phyloP scores from a whole-genome alignment of 2,113 vertebrate species.

The Labrus mixtus region DNA sequence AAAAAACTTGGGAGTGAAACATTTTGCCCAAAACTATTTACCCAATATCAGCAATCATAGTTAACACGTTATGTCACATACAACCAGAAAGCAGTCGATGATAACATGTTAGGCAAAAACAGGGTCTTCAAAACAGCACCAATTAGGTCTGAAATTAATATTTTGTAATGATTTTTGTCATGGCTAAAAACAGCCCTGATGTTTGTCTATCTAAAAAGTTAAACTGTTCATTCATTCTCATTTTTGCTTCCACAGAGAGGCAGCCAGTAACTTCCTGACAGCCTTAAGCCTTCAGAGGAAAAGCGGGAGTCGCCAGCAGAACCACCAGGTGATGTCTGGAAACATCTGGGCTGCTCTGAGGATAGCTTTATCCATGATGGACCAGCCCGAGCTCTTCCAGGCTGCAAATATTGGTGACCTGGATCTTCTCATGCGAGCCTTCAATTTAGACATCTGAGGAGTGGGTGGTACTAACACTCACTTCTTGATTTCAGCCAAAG shows the following conservation, averaged over 20 bases:
- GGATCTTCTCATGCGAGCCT: constrained; percentile 95
- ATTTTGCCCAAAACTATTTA: no score
- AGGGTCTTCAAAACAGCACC: no score
- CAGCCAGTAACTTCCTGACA: constrained; percentile 97
- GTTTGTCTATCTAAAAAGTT: no score
- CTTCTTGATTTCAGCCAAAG: constrained; percentile 63
- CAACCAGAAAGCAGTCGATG: no score
- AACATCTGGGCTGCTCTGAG: constrained; percentile 98
- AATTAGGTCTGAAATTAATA: background rate
- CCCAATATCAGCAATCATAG: no score
- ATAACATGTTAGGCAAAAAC: no score
- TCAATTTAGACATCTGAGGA: constrained; percentile 92
- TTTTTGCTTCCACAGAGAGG: constrained; percentile 86
- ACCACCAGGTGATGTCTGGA: constrained; percentile 94
- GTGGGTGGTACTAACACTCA: constrained; percentile 16
- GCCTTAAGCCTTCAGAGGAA: constrained; percentile 97
- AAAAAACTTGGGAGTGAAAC: no score
- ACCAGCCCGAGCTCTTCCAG: constrained; percentile 97
- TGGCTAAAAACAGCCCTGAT: background rate
- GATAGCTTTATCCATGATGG: constrained; percentile 97
- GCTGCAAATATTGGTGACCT: constrained; percentile 97
- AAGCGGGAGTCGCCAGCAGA: constrained; percentile 93
- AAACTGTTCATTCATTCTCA: background rate
- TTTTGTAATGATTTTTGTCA: background rate
- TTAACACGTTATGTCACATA: no score